Evolutionary conservation across 2,113 vertebrate genomes (phyloP).

Genomic region (Poeciliopsis occidentalis): DNA sequence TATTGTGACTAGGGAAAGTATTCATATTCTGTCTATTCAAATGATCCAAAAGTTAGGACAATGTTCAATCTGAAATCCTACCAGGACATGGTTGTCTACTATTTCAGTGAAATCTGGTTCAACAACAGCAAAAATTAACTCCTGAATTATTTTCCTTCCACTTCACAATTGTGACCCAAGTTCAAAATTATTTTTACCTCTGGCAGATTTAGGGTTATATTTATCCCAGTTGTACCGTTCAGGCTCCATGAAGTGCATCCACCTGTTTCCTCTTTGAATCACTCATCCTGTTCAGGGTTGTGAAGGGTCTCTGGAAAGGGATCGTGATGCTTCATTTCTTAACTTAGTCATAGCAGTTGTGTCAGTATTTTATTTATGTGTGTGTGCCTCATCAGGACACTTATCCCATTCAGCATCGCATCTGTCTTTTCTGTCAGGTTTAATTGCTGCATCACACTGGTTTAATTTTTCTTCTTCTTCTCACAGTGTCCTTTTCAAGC

Average conservation of each 20-base stretch:
- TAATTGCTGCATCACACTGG: not conserved
- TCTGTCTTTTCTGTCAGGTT: not conserved
- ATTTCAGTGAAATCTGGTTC: not conserved
- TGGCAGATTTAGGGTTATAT: not conserved
- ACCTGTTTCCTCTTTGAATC: conserved; percentile 19
- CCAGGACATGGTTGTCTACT: no score
- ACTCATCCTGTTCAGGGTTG: conserved; percentile 7
- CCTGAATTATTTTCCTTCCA: not conserved
- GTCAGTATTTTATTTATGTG: not conserved
- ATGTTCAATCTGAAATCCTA: no score
- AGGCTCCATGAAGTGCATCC: conserved; percentile 13
- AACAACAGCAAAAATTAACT: not conserved
- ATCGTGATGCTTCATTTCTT: not conserved
- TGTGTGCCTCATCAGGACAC: not conserved
- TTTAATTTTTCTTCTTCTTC: not conserved
- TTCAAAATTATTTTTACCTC: not conserved
- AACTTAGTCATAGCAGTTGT: not conserved
- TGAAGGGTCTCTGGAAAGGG: not conserved
- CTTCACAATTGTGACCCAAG: not conserved
- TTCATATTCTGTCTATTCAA: no score
- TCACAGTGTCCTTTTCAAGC: conserved; percentile 1
- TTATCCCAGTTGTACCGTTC: conserved; percentile 3
- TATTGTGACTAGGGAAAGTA: no score
- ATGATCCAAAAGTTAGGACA: no score
- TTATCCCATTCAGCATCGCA: not conserved